phyloP scores from a whole-genome alignment of 2,113 vertebrate genomes.

The Cygnus atratus region DNA sequence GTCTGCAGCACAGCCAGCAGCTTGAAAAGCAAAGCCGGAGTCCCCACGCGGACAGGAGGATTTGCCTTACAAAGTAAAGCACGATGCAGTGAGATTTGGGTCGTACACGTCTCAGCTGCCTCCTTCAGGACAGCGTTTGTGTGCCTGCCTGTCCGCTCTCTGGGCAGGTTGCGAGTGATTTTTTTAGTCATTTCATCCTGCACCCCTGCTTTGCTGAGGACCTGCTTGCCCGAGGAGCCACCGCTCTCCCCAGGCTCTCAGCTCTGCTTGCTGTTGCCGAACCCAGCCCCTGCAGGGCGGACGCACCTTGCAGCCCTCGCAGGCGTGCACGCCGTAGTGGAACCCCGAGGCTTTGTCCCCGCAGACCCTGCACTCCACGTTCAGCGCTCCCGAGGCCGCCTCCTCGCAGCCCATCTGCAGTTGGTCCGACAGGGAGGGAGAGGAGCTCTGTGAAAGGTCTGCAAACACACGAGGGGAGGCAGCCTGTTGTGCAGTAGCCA shows the following conservation, averaged over 20 bases:
- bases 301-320: slow-evolving; percentile 95
- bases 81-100: not conserved
- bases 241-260: not conserved
- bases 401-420: slow-evolving; percentile 87
- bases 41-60: not conserved
- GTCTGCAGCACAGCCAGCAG: not conserved
- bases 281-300: fast-evolving
- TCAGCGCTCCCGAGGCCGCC: slow-evolving; percentile 78
- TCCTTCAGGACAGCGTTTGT: not conserved
- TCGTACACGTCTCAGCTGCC: not conserved
- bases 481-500: not conserved
- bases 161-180: not conserved
- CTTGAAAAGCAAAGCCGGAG: not conserved
- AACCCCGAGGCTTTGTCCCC: slow-evolving; percentile 97
- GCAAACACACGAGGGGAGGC: not conserved
- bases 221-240: not conserved
- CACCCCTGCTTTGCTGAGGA: not conserved
- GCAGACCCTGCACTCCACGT: slow-evolving; percentile 93
- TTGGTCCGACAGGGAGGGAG: slow-evolving; percentile 89
- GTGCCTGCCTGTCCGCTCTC: not conserved
- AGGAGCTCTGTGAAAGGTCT: slow-evolving; percentile 88
- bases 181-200: not conserved
- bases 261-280: not conserved
- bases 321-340: slow-evolving; percentile 96
- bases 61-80: not conserved